phyloP scores from a whole-genome alignment of 2,888 invertebrate species.

The Apodemia duryi region DNA sequence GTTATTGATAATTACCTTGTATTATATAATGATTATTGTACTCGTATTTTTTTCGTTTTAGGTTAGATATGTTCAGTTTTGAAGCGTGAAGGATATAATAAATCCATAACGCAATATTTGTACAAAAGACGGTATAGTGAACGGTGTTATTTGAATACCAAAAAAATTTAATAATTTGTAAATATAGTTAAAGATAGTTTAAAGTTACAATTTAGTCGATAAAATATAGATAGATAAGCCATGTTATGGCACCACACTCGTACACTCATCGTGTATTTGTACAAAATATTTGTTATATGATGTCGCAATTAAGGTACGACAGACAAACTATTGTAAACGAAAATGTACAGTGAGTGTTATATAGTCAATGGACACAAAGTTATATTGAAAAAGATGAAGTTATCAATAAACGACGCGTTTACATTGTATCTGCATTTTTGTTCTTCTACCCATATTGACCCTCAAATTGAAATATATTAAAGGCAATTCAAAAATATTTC shows the following conservation, averaged over 20 bases:
- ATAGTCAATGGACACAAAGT: conserved; percentile 79
- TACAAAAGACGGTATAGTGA: conserved; percentile 40
- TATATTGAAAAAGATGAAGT: conserved; percentile 77
- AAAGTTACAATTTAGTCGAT: conserved; percentile 62
- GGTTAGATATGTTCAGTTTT: conserved; percentile 71
- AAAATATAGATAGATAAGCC: conserved; percentile 64
- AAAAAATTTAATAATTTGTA: conserved; percentile 78
- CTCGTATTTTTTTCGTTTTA: conserved; percentile 66
- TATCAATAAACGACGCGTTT: conserved; percentile 77
- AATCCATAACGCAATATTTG: not conserved
- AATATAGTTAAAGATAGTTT: conserved; percentile 72
- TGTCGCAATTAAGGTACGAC: conserved; percentile 71
- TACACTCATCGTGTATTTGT: conserved; percentile 68
- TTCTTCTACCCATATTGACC: conserved; percentile 46
- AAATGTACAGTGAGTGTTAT: conserved; percentile 80
- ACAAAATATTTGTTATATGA: conserved; percentile 78
- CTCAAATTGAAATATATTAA: conserved; percentile 1
- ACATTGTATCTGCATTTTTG: conserved; percentile 72
- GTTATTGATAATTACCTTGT: conserved; percentile 72
- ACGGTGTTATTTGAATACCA: conserved; percentile 76
- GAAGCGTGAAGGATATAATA: conserved; percentile 26
- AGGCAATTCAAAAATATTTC: not conserved
- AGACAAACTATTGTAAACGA: conserved; percentile 78
- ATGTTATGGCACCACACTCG: conserved; percentile 2
- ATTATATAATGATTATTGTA: conserved; percentile 76